phyloP scores from a whole-genome alignment of 2,888 invertebrate species.

The Lordiphosa fenestrarum region DNA sequence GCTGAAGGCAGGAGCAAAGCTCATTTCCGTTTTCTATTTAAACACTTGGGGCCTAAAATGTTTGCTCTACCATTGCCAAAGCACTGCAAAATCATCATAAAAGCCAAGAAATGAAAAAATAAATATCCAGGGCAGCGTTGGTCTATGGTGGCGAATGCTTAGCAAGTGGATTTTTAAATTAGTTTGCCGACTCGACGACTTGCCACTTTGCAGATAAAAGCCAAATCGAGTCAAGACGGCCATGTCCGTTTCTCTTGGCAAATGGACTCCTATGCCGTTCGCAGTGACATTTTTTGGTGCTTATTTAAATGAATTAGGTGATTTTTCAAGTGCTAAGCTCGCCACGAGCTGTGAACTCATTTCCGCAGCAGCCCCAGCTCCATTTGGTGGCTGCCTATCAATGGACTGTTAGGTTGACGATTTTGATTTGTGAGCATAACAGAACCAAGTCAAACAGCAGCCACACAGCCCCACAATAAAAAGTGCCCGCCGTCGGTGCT shows the following conservation, averaged over 20 bases:
- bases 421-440: conserved; percentile 23
- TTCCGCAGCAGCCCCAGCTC: conserved; percentile 44
- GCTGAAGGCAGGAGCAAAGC: conserved; percentile 44
- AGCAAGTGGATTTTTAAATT: conserved; percentile 75
- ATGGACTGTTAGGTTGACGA: conserved; percentile 58
- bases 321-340: conserved; percentile 74
- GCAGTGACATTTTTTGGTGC: conserved; percentile 55
- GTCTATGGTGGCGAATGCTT: conserved; percentile 44
- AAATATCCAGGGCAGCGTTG: conserved; percentile 38
- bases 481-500: conserved; percentile 29
- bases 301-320: conserved; percentile 77
- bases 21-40: conserved; percentile 74
- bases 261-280: conserved; percentile 51
- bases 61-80: conserved; percentile 59
- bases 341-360: conserved; percentile 72
- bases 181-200: conserved; percentile 53
- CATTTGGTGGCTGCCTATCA: conserved; percentile 46
- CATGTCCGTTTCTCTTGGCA: conserved; percentile 40
- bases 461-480: conserved; percentile 18
- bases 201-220: conserved; percentile 37
- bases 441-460: neutral
- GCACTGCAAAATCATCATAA: conserved; percentile 64
- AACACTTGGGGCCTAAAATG: conserved; percentile 73
- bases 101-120: conserved; percentile 67
- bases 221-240: conserved; percentile 20